These are phyloP conservation scores for Drosophila grimshawi DNA, from an alignment of 1,140 invertebrate genomes.

Conservation along the genomic window DNA sequence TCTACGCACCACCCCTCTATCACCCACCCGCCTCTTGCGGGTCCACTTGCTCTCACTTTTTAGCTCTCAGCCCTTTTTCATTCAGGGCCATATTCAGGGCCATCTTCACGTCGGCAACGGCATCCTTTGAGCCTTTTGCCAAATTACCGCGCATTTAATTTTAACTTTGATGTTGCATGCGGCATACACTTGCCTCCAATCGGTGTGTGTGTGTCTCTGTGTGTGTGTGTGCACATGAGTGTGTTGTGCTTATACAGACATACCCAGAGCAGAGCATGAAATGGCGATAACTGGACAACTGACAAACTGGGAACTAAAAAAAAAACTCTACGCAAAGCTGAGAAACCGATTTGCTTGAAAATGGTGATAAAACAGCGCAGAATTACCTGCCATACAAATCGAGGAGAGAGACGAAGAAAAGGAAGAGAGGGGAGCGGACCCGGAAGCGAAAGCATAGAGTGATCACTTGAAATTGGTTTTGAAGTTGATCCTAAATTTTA, in stretches of 20 bases:
- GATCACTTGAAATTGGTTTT: too few species aligned
- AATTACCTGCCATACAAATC: conserved; percentile 48
- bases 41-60: conserved; percentile 2
- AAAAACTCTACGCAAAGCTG: conserved; percentile 3
- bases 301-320: background rate
- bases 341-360: conserved; percentile 74
- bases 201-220: background rate
- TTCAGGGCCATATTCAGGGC: conserved; percentile 36
- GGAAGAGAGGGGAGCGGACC: too few species aligned
- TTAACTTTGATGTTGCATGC: conserved; percentile 83
- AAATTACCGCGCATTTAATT: conserved; percentile 84
- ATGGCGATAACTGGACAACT: conserved; percentile 40
- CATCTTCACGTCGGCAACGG: conserved; percentile 63
- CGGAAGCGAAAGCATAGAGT: background rate
- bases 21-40: background rate
- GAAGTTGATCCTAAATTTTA: too few species aligned
- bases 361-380: conserved; percentile 57
- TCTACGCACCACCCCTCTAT: background rate
- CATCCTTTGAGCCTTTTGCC: conserved; percentile 83
- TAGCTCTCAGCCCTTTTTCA: background rate
- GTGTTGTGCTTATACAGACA: conserved; percentile 19
- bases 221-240: conserved; percentile 8
- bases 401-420: background rate
- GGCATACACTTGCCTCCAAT: conserved; percentile 59
- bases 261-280: conserved; percentile 49